phyloP scores from a whole-genome alignment of 2,797 vertebrate genomes.

The Tenualosa thibaudeaui region DNA sequence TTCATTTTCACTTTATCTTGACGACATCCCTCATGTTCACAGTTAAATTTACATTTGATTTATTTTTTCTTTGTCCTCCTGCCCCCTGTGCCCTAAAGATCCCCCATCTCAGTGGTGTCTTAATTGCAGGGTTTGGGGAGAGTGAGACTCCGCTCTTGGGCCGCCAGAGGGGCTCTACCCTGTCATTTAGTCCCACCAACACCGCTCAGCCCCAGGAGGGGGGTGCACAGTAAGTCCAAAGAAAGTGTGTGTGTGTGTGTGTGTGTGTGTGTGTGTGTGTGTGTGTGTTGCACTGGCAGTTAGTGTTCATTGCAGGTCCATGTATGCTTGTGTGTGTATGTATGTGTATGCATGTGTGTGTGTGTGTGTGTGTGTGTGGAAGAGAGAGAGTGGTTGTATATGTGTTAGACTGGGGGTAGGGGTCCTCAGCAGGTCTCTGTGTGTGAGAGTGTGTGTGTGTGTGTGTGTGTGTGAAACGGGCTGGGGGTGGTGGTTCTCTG shows the following conservation, averaged over 20 bases:
- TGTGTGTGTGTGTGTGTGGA: not conserved
- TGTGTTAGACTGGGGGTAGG: not conserved
- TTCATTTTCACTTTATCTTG: not conserved
- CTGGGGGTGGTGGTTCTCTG: slow-evolving; percentile 30
- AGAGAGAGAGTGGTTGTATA: too few relatives aligned
- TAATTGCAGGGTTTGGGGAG: slow-evolving; percentile 66
- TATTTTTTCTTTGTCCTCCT: slow-evolving; percentile 49
- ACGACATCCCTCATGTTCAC: slow-evolving; percentile 50
- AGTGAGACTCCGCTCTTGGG: slow-evolving; percentile 47
- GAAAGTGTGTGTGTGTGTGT: slow-evolving; percentile 50
- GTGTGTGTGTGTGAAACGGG: not conserved
- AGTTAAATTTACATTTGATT: slow-evolving; percentile 58
- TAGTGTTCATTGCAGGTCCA: too few relatives aligned
- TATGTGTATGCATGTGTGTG: not conserved
- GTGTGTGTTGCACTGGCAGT: not conserved
- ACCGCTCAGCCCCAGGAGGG: slow-evolving; percentile 59
- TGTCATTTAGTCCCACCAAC: slow-evolving; percentile 61
- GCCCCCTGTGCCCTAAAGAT: slow-evolving; percentile 23
- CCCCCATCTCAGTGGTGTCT: slow-evolving; percentile 47
- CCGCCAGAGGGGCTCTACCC: slow-evolving; percentile 57
- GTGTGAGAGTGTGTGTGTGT: slow-evolving; percentile 5
- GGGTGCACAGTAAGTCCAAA: slow-evolving; percentile 55
- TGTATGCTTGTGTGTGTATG: slow-evolving; percentile 41
- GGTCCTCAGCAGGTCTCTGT: not conserved
- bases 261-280: slow-evolving; percentile 12